Conservation (phyloP, 2,888 invertebrate genomes). For the Chloroclysta siterata region DNA sequence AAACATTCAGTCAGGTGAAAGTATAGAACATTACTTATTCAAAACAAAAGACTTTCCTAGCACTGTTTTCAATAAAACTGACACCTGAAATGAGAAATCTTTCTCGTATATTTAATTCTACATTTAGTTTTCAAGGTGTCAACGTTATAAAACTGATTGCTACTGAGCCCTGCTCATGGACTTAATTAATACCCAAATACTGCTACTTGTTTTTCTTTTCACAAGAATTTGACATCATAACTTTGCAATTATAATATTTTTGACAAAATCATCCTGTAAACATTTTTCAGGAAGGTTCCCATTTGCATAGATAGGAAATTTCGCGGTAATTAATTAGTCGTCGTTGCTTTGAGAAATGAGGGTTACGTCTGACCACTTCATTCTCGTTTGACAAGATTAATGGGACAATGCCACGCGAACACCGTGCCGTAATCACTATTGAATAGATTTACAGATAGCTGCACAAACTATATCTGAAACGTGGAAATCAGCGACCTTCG, state of each 20-base stretch:
- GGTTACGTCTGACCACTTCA: constrained; percentile 75
- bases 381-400: constrained; percentile 73
- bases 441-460: constrained; percentile 34
- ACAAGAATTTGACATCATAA: constrained; percentile 7
- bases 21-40: no score
- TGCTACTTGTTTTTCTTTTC: background rate
- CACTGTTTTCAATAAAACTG: no score
- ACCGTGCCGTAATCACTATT: constrained; percentile 55
- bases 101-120: no score
- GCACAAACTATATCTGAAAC: constrained; percentile 19
- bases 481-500: background rate
- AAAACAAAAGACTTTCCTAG: no score
- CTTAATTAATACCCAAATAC: no score
- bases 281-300: constrained; percentile 58
- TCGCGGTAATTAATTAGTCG: constrained; percentile 67
- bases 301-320: constrained; percentile 74
- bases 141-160: no score
- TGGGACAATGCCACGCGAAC: constrained; percentile 63
- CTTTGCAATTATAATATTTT: constrained; percentile 24
- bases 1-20: no score
- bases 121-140: no score
- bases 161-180: no score
- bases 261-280: constrained; percentile 48
- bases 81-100: no score
- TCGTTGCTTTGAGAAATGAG: constrained; percentile 70